A percentile compares a stretch with the other conserved stretches of the same genome.
Conservation (phyloP, 2,113 vertebrate species). For the Acanthisitta chloris region DNA sequence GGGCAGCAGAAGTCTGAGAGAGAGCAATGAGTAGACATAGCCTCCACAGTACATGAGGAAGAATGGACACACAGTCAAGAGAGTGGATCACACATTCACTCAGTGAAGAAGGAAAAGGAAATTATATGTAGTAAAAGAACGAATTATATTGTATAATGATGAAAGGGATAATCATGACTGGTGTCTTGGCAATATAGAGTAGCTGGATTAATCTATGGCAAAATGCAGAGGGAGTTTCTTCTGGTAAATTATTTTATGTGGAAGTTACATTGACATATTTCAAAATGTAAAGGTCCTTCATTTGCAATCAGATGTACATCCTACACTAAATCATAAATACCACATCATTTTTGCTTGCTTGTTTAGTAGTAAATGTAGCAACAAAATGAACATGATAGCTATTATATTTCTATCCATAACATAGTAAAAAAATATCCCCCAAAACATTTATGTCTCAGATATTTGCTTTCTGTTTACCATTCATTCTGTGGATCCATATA, state of each 20-base stretch:
- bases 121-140: not conserved
- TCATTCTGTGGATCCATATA: not conserved
- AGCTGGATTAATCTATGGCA: not conserved
- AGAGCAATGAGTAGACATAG: not conserved
- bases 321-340: not conserved
- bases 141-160: not conserved
- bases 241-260: not conserved
- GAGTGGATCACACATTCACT: not conserved
- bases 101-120: not conserved
- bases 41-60: accelerated
- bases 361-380: not conserved
- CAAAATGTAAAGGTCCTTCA: not conserved
- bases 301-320: not conserved
- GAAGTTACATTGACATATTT: not conserved
- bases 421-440: not conserved
- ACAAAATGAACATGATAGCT: not conserved
- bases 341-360: not conserved
- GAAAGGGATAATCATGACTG: not conserved
- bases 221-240: not conserved
- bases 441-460: accelerated
- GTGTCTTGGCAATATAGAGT: not conserved
- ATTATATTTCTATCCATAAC: not conserved
- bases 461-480: not conserved
- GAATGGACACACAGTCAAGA: not conserved
- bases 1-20: not conserved